phyloP scores from a whole-genome alignment of 2,888 invertebrate species.

The Philopedon plagiatum region DNA sequence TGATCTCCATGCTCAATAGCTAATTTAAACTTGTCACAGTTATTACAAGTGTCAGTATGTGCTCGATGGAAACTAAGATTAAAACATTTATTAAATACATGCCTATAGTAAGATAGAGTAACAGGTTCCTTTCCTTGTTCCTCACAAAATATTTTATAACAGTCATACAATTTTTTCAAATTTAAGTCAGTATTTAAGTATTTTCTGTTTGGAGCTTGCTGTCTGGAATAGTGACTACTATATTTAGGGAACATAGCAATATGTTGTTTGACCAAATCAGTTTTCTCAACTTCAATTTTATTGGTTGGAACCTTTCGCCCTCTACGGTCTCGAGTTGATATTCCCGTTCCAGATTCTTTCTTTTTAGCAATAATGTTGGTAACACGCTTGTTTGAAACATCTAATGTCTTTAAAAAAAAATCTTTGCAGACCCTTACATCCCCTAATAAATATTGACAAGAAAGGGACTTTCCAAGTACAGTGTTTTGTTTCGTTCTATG shows the following conservation, averaged over 20 bases:
- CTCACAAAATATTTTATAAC: not conserved
- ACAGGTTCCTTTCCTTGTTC: too few species aligned
- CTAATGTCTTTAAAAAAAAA: too few species aligned
- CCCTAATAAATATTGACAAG: not conserved
- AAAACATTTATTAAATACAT: not conserved
- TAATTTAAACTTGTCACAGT: not conserved
- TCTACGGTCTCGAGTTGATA: not conserved
- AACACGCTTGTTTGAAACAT: too few species aligned
- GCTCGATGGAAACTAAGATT: not conserved
- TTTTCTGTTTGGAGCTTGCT: not conserved
- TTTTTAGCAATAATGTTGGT: not conserved
- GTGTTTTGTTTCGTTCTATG: not conserved
- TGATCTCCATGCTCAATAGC: not conserved
- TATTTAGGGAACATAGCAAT: not conserved
- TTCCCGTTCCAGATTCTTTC: not conserved
- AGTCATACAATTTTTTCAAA: not conserved
- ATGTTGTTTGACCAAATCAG: not conserved
- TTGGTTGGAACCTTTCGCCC: not conserved
- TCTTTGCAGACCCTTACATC: too few species aligned
- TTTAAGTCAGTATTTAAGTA: not conserved
- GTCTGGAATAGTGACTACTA: not conserved
- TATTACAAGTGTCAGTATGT: not conserved
- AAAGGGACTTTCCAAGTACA: not conserved
- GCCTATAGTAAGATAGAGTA: not conserved
- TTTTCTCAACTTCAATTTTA: not conserved